A percentile compares a stretch with the other conserved stretches of the same genome.
phyloP scores from a whole-genome alignment of 1,140 invertebrate genomes.

The Manduca sexta region DNA sequence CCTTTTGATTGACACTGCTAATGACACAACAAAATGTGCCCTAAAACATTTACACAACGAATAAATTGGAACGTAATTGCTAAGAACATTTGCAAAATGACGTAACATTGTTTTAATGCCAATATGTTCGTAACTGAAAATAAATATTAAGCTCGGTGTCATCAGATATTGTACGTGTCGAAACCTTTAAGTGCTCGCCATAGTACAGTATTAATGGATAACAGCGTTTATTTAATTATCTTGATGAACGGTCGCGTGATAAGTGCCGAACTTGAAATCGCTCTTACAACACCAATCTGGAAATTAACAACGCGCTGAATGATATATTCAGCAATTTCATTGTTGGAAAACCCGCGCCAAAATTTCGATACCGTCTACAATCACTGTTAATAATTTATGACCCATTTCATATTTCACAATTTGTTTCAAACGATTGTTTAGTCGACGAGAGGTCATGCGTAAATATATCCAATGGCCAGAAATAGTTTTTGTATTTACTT shows the following conservation, averaged over 20 bases:
- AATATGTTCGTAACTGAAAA: not conserved
- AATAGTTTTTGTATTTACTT: slow-evolving; percentile 17
- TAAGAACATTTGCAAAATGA: not conserved
- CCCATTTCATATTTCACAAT: slow-evolving; percentile 32
- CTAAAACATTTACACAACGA: not conserved
- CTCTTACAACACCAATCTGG: too few species aligned
- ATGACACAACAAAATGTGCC: slow-evolving; percentile 15
- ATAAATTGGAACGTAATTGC: too few species aligned
- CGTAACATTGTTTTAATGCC: not conserved
- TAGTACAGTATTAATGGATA: too few species aligned
- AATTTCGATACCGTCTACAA: too few species aligned
- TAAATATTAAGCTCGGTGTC: slow-evolving; percentile 5
- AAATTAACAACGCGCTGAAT: not conserved
- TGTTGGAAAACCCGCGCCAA: too few species aligned
- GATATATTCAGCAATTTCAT: too few species aligned
- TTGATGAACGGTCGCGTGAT: too few species aligned
- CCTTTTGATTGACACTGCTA: slow-evolving; percentile 32
- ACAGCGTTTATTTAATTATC: too few species aligned
- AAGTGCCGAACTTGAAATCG: too few species aligned
- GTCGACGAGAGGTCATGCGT: slow-evolving; percentile 6
- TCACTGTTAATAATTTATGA: slow-evolving; percentile 3
- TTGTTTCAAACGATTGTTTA: slow-evolving; percentile 6
- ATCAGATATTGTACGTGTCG: slow-evolving; percentile 10
- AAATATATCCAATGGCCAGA: slow-evolving; percentile 14
- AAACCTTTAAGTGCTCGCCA: slow-evolving; percentile 12